These are phyloP conservation scores for Heliconius hortense DNA, from an alignment of 2,888 invertebrate species.

Conservation along the genomic window DNA sequence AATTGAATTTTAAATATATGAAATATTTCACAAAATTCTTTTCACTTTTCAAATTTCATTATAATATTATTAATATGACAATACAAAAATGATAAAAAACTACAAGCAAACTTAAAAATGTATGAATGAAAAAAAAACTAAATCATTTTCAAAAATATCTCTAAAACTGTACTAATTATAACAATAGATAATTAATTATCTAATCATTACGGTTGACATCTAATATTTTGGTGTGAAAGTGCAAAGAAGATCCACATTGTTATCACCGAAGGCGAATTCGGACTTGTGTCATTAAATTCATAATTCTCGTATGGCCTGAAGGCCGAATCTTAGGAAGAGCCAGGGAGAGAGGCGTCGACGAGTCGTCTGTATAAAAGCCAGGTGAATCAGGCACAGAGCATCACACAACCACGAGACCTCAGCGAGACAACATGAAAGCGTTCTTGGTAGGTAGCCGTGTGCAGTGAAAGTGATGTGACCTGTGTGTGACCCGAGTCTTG, in stretches of 20 bases:
- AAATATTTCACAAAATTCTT: not conserved
- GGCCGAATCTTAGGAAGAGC: conserved; percentile 81
- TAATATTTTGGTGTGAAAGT: conserved; percentile 60
- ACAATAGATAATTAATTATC: conserved; percentile 17
- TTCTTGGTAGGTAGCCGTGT: conserved; percentile 80
- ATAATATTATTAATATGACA: not conserved
- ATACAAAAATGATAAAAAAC: not conserved
- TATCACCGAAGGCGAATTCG: conserved; percentile 78
- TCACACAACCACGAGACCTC: conserved; percentile 78
- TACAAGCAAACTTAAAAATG: not conserved
- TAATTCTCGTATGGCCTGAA: conserved; percentile 79
- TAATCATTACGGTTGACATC: conserved; percentile 14
- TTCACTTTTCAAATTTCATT: not conserved
- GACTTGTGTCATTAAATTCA: conserved; percentile 79
- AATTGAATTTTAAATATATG: not conserved
- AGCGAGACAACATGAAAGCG: conserved; percentile 81
- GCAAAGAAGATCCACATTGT: conserved; percentile 70
- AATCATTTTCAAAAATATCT: not conserved
- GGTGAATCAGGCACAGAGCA: conserved; percentile 67
- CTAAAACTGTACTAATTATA: not conserved
- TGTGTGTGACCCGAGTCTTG: conserved; percentile 61
- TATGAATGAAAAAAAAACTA: not conserved
- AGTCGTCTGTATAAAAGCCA: conserved; percentile 72
- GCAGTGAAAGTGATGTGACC: conserved; percentile 81
- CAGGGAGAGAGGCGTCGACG: conserved; percentile 77